Conservation (phyloP, 2,888 invertebrate genomes). For the Oegoconia quadripuncta region DNA sequence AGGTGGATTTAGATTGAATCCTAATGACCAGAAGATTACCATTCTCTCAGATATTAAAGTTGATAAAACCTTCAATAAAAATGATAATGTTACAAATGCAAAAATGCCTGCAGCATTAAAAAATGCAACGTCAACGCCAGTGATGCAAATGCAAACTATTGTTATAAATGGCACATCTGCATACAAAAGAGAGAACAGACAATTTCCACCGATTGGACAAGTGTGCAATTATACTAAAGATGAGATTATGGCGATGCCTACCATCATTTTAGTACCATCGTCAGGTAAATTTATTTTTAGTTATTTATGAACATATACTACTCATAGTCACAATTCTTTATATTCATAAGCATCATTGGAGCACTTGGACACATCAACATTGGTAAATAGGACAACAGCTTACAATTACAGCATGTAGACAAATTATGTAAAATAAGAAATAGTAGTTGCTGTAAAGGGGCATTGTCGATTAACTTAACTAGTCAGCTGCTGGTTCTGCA, state of each 20-base stretch:
- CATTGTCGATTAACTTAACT: too few relatives aligned
- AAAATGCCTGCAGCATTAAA: constrained; percentile 32
- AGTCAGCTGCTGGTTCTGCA: too few relatives aligned
- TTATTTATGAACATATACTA: too few relatives aligned
- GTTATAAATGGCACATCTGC: constrained; percentile 63
- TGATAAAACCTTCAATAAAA: constrained; percentile 33
- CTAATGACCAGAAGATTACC: constrained; percentile 51
- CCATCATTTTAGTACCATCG: constrained; percentile 61
- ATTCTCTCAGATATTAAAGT: constrained; percentile 67
- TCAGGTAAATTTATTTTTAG: constrained; percentile 42
- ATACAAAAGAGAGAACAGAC: too few relatives aligned
- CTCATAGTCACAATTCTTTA: too few relatives aligned
- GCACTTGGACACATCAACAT: too few relatives aligned
- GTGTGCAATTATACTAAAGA: constrained; percentile 51
- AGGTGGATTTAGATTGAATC: constrained; percentile 31
- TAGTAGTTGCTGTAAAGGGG: too few relatives aligned
- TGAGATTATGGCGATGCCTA: constrained; percentile 77
- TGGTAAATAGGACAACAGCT: too few relatives aligned
- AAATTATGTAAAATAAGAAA: too few relatives aligned
- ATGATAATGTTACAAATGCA: too few relatives aligned
- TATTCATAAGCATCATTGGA: too few relatives aligned
- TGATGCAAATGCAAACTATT: constrained; percentile 55
- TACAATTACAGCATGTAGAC: too few relatives aligned
- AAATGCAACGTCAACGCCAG: constrained; percentile 52
- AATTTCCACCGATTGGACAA: constrained; percentile 24